Evolutionary conservation across 53 echinoderm and acorn worm species (phyloP).

Genomic region (Echinarachnius parma): DNA sequence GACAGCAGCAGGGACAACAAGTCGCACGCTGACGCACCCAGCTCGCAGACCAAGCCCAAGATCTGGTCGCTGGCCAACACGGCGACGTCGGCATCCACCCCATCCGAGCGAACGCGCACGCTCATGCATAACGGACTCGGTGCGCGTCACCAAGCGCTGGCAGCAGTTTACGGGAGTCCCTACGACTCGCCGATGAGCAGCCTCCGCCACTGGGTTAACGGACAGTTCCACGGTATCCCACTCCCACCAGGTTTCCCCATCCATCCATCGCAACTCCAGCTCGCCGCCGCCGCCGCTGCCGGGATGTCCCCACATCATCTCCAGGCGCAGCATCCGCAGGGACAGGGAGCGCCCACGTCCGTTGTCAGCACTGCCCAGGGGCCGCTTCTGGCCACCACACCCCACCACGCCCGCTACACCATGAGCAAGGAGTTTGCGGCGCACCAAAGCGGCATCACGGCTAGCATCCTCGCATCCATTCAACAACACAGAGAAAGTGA

Average conservation of each 20-base stretch:
- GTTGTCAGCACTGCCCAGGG: slow-evolving; percentile 69
- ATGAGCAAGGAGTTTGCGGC: slow-evolving; percentile 42
- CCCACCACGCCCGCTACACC: slow-evolving; percentile 49
- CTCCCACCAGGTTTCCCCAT: slow-evolving; percentile 55
- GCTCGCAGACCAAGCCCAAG: slow-evolving; percentile 84
- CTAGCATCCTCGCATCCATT: slow-evolving; percentile 31
- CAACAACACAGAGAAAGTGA: slow-evolving; percentile 46
- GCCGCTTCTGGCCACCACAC: slow-evolving; percentile 66
- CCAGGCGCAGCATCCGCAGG: slow-evolving; percentile 29
- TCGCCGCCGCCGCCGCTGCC: too few species aligned
- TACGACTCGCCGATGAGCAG: slow-evolving; percentile 73
- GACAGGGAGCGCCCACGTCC: slow-evolving; percentile 61
- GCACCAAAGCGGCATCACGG: slow-evolving; percentile 37
- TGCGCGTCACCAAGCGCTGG: slow-evolving; percentile 29
- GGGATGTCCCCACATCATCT: slow-evolving; percentile 22
- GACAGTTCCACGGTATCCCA: slow-evolving; percentile 63
- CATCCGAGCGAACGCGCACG: slow-evolving; percentile 25
- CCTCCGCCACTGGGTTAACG: slow-evolving; percentile 80
- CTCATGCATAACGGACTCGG: slow-evolving; percentile 18
- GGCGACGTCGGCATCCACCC: slow-evolving; percentile 75
- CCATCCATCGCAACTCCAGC: slow-evolving; percentile 41
- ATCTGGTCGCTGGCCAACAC: slow-evolving; percentile 98
- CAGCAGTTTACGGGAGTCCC: slow-evolving; percentile 58
- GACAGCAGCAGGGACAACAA: slow-evolving; percentile 24
- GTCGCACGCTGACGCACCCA: slow-evolving; percentile 26